phyloP scores from a whole-genome alignment of 2,888 invertebrate species.

The Caenorhabditis drosophilae region DNA sequence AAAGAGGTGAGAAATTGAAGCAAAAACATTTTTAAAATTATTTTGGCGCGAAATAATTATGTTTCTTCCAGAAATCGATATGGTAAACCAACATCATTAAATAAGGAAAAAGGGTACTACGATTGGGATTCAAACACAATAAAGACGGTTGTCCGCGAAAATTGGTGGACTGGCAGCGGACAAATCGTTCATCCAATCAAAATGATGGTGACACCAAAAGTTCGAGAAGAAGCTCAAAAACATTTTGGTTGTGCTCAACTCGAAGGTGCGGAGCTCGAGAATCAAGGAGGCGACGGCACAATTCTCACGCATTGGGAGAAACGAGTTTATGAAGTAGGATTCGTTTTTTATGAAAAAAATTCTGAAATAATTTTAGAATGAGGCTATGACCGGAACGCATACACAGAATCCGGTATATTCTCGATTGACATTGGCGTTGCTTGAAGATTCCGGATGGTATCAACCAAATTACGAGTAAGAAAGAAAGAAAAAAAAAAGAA shows the following conservation, averaged over 20 bases:
- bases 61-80: conserved; percentile 56
- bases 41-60: conserved; percentile 65
- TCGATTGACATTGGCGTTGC: conserved; percentile 87
- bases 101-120: conserved; percentile 72
- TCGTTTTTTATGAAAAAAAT: background rate
- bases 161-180: conserved; percentile 84
- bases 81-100: conserved; percentile 59
- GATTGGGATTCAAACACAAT: conserved; percentile 92
- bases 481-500: too few species aligned
- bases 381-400: conserved; percentile 98
- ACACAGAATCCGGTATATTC: conserved; percentile 97
- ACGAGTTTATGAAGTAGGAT: conserved; percentile 86
- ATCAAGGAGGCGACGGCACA: conserved; percentile 97
- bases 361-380: conserved; percentile 77
- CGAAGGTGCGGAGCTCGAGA: conserved; percentile 95
- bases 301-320: conserved; percentile 99
- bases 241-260: conserved; percentile 72
- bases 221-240: conserved; percentile 79
- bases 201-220: conserved; percentile 89
- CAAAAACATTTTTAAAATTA: conserved; percentile 74
- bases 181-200: conserved; percentile 79
- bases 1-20: conserved; percentile 42
- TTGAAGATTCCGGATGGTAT: conserved; percentile 94
- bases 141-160: conserved; percentile 76
- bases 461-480: conserved; percentile 60